Percentiles rank a stretch among this genome's conserved stretches.
These are phyloP conservation scores for Chlamydotis undulata DNA, from an alignment of 2,113 vertebrate species.

Conservation along the genomic window DNA sequence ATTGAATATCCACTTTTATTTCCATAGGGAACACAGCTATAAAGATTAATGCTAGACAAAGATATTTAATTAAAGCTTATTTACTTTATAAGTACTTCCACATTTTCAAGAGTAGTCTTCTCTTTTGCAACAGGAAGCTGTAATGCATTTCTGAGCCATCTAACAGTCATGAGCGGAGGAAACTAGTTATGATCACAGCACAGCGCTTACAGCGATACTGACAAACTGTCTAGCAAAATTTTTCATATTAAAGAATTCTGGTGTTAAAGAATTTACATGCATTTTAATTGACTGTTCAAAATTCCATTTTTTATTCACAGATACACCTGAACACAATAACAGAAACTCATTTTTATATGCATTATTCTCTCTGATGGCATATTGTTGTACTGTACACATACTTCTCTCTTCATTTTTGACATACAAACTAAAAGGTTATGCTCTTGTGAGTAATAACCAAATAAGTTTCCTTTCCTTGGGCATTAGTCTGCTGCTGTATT, in stretches of 20 bases:
- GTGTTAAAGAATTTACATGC: slow-evolving; percentile 61
- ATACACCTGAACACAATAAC: slow-evolving; percentile 45
- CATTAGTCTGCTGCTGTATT: not conserved
- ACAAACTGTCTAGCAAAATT: slow-evolving; percentile 49
- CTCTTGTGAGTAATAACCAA: not conserved
- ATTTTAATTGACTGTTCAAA: slow-evolving; percentile 69
- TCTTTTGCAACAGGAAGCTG: slow-evolving; percentile 44
- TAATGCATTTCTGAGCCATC: slow-evolving; percentile 45
- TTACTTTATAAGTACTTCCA: slow-evolving; percentile 77
- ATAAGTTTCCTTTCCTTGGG: slow-evolving; percentile 9
- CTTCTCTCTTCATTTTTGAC: not conserved
- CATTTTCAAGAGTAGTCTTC: slow-evolving; percentile 43
- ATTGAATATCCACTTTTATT: slow-evolving; percentile 78
- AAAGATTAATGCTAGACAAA: slow-evolving; percentile 81
- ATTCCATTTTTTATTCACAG: slow-evolving; percentile 59
- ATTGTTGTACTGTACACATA: slow-evolving; percentile 4
- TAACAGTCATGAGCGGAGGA: slow-evolving; percentile 38
- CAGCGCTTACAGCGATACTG: not conserved
- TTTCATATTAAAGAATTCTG: slow-evolving; percentile 63
- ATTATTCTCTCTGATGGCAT: slow-evolving; percentile 66
- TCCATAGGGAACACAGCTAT: slow-evolving; percentile 71
- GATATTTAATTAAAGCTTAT: slow-evolving; percentile 84
- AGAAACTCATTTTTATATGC: slow-evolving; percentile 53
- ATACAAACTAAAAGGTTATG: slow-evolving; percentile 24
- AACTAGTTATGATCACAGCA: slow-evolving; percentile 54